Evolutionary conservation across 1,140 invertebrate species (phyloP), one percentile per base, ranked within the genome.

Genomic region (Ceratoteleas bidentatus): DNA sequence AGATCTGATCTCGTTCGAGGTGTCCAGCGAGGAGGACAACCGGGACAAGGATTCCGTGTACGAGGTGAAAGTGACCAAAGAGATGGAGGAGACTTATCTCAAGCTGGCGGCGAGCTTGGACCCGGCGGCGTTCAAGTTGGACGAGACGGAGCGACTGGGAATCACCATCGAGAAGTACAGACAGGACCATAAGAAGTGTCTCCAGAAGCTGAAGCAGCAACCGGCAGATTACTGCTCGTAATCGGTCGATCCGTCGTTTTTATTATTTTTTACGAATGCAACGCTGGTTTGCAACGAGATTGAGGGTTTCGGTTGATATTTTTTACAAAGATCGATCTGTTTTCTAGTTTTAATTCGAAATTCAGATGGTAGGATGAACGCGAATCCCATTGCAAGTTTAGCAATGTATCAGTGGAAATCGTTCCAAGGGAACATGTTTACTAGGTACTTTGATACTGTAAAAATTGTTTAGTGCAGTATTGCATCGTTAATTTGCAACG

Each of bases 61-160:
- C 16, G 88, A 91, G 40, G 85, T 89, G 0, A 89, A 91, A 47
- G 86, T 91, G 7, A 91, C 90, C 14, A 89, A 90, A 73, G 88
- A 90, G 56, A 90, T 92, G 88, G 89, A 92, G 34, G 91, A 92
- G 36, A 90, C 88, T 50, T 92, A 92, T 84, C 56, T 90, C 16
- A 92, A 91, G 70, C 69, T 92, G 11, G 88, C 91, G 4, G 91
- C 90, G 0, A 90, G 89, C 74, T 70, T 92, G 14, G 88, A 90
- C 64, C 86, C 89, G 3, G 81, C 84, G 8, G 60, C 85, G 7
- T 61, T 90, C 2, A 83, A 85, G 32, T 50, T 90, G 0, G 62
- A 88, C 1, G 85, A 60, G 13, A 57, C 81, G 0, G 78, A 47
- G 2, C 83, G 70, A 6, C 50, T 85, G 0, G 89, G 90, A 53